Evolutionary conservation across 1,140 invertebrate genomes (phyloP), one percentile per base, ranked within the genome.

Genomic region (Metopolophium dirhodum): DNA sequence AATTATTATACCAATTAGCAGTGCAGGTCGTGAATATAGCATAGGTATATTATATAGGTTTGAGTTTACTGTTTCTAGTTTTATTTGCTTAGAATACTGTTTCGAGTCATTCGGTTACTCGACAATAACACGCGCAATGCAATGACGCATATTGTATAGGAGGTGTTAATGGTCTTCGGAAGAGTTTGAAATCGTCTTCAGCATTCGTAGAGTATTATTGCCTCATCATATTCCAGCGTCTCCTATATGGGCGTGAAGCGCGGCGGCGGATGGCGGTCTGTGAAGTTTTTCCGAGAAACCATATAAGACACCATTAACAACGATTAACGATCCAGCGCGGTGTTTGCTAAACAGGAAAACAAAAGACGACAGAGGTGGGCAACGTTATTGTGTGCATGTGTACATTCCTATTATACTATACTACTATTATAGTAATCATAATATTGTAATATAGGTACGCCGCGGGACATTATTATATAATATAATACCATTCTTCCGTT

Each of bases 361-460:
- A 77, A 77, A 77, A 77, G 61, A n/a, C 30, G 61, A 35, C n/a
- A 77, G 61, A n/a, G 61, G 61, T 77, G 61, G n/a, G 61, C 30
- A 0, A 77, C 61, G 61, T 77, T n/a, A 77, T 77, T 77, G 61
- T 77, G 30, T 68, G 30, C 61, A 30, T 68, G 61, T 68, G 61
- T 77, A 77, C 61, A 77, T 77, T 77, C 61, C 30, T 77, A 18
- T 18, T 77, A 18, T 18, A n/a, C 6, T 77, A 77, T n/a, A n/a
- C n/a, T n/a, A n/a, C n/a, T n/a, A n/a, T n/a, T n/a, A n/a, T 77
- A 77, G 61, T 77, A 77, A 77, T 77, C 61, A 68, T 68, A 77
- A 77, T 77, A 77, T 77, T 77, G 30, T 77, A 77, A 77, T 77
- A 7, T 18, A 77, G 61, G 61, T 77, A 77, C 61, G 61, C 61